Percentiles rank a stretch among this genome's conserved stretches.
These are phyloP conservation scores for Brachyhypopomus occidentalis DNA, from an alignment of 2,113 vertebrate species.

Conservation along the genomic window DNA sequence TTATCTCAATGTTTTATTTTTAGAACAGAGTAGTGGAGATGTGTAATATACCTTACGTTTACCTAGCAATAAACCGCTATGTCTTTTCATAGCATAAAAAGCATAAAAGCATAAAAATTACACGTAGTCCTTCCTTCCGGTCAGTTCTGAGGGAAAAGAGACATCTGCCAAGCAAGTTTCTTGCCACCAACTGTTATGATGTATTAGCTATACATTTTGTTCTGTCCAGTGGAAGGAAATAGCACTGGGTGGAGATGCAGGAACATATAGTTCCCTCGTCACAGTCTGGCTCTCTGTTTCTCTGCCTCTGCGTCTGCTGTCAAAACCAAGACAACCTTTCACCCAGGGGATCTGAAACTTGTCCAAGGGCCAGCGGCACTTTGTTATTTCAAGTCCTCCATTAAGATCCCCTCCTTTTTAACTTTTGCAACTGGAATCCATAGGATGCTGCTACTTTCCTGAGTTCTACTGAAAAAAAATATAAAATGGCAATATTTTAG, in stretches of 20 bases:
- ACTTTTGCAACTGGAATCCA: conserved; percentile 23
- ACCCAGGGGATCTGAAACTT: conserved; percentile 24
- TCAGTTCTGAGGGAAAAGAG: neutral
- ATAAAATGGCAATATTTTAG: conserved; percentile 7
- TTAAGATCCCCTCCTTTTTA: conserved; percentile 27
- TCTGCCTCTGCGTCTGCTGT: conserved; percentile 38
- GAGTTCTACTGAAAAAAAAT: conserved; percentile 23
- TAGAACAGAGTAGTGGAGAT: neutral
- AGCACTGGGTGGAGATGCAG: conserved; percentile 26
- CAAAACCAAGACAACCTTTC: conserved; percentile 38
- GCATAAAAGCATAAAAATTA: no score
- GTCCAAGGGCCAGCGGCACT: conserved; percentile 23
- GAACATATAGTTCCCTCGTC: conserved; percentile 34
- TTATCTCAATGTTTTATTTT: neutral
- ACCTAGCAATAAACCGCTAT: neutral
- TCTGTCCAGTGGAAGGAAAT: conserved; percentile 45
- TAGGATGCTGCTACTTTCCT: conserved; percentile 21
- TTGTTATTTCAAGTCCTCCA: conserved; percentile 22
- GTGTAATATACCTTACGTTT: neutral
- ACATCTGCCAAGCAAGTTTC: neutral
- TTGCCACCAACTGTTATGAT: neutral
- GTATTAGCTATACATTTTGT: neutral
- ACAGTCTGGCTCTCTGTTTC: conserved; percentile 40
- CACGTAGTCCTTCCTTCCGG: conserved; percentile 65
- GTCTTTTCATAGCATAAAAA: no score